Percentiles rank a stretch among this genome's conserved stretches.
Evolutionary conservation across 2,113 vertebrate species (phyloP).

Genomic region (Dasyprocta punctata): DNA sequence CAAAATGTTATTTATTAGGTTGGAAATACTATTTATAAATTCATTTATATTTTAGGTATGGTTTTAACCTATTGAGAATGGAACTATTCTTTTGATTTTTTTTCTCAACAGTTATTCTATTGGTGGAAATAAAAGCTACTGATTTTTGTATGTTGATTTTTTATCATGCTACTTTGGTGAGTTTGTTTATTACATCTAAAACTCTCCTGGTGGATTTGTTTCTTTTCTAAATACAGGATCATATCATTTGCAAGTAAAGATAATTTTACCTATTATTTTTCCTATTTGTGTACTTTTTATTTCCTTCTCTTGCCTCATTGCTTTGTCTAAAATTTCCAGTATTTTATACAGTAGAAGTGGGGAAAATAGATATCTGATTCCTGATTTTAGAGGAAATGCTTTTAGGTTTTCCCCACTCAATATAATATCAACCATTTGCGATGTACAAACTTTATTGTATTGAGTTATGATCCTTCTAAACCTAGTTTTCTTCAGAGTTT

Average conservation of each 20-base stretch:
- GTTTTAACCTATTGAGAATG: neutral
- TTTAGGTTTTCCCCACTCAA: neutral
- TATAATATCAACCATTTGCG: neutral
- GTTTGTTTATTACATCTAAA: neutral
- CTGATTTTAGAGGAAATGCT: neutral
- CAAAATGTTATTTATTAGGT: neutral
- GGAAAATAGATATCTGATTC: too few species aligned
- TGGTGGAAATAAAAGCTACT: neutral
- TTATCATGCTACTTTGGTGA: neutral
- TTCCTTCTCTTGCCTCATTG: neutral
- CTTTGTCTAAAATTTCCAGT: neutral
- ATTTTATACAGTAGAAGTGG: neutral
- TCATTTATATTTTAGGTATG: neutral
- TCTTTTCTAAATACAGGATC: neutral
- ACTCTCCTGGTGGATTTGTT: neutral
- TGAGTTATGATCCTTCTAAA: neutral
- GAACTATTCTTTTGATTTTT: neutral
- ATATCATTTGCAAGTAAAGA: neutral
- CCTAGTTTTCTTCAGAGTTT: neutral
- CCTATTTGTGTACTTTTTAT: neutral
- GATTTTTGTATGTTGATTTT: neutral
- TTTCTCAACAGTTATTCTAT: neutral
- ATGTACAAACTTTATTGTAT: neutral
- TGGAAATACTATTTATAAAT: neutral
- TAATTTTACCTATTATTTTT: neutral